Base-by-base conservation (phyloP, 2,797 vertebrate species). In the Coendou prehensilis region DNA sequence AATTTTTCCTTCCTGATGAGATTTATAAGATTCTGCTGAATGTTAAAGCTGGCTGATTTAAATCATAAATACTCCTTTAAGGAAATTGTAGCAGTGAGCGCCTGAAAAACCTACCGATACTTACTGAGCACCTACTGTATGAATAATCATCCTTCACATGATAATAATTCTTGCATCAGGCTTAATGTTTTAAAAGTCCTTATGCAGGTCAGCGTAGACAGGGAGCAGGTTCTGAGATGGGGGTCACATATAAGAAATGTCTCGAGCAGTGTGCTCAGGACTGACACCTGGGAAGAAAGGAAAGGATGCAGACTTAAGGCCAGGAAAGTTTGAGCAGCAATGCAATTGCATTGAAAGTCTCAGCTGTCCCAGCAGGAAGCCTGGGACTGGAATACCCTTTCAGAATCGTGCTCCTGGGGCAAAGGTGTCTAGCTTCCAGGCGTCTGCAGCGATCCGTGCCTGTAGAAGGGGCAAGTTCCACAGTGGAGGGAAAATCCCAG, bases 61-160 rank as follows among this genome's bases (percentile, higher is more conserved):
- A 78, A 76, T 86, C 23, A 76, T 83, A 6, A 89, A 54, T 87
- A 67, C 14, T 76, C 63, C 63, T 79, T 94, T 50, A 81, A 93
- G 80, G 69, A 94, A 41, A 64, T 11, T n/a, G 22, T 57, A 91
- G 56, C 94, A 76, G 64, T 73, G 41, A 83, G 41, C 54, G 52
- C 28, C 82, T 63, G 57, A 33, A 96, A 95, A 91, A 37, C 18
- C 33, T 78, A 59, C 61, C 45, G 50, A 20, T 85, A 76, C 83
- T 93, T 80, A 71, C 4, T 87, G 47, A 92, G 71, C 50, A 87
- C 4, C 15, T 89, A 41, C 26, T 84, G 50, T 23, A 33, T 41
- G 69, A 50, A 85, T 64, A 28, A 76, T 85, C 23, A 54, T 87
- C 76, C 71, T 75, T 63, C 84, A 59, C 13, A 82, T 79, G 9